Evolutionary conservation across 1,140 invertebrate genomes (phyloP), one percentile per base, ranked within the genome.

Genomic region (Drosophila sproati): DNA sequence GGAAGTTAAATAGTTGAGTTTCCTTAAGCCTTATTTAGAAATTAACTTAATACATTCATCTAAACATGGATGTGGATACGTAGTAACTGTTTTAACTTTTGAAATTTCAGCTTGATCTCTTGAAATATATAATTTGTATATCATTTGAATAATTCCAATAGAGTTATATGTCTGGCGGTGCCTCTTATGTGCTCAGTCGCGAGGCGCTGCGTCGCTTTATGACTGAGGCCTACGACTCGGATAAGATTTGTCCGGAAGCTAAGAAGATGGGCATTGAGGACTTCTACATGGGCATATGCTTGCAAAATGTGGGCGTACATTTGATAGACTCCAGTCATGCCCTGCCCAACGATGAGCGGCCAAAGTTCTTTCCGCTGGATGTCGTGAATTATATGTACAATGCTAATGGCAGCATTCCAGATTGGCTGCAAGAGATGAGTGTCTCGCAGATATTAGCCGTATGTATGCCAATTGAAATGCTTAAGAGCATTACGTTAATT

Each of bases 151-250:
- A 41, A 41, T 8, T 45, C 31, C 2, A 4, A 10, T 32, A 98
- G 93, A 98, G 98, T 1, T 99, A 99, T 91, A 98, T 98, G 97
- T 98, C 97, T 87, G 98, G 98, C 7, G 98, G 98, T 1, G 96
- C 97, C 68, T 97, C 98, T 2, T 99, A 99, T 93, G 97, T 99
- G 43, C 92, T 99, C 45, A 98, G 98, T 82, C 94, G 94, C 45
- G 95, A 95, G 89, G 96, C 96, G 2, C 75, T 98, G 2, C 94
- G 94, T 43, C 94, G 94, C 68, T 97, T 98, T 82, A 95, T 97
- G 6, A 95, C 95, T 56, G 94, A 94, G 62, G 96, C 94, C 0
- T 92, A 98, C 43, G 94, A 94, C 0, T 94, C 97, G 55, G 92
- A 94, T 6, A 94, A 94, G 0, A 94, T 95, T 5, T 98, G 98